Base-by-base conservation (phyloP, 2,113 vertebrate genomes). In the Megaceryle torquata region DNA sequence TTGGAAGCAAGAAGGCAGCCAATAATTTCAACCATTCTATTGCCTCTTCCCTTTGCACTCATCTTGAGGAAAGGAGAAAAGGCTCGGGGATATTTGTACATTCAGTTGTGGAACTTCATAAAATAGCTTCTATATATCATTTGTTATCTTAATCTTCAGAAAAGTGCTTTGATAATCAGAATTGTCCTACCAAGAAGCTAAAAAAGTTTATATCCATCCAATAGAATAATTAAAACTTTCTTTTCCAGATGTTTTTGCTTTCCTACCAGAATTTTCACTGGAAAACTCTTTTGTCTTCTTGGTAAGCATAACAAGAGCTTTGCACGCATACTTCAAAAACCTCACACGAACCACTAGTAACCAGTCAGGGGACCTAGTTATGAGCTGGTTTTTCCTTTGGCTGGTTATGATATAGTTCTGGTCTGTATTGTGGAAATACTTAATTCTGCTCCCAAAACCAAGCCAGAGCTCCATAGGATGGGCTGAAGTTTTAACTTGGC, bases 301-400 rank as follows among this genome's bases (percentile, higher is more conserved):
- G 1, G 28, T 72, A 65, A 84, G 31, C 26, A 37, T 82, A 94
- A 82, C 68, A 72, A 87, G 82, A 93, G 17, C 67, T 91, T 89
- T 79, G 70, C 46, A 72, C 6, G 6, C 22, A 46, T 31, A 6
- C 37, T 24, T 70, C 70, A 71, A 19, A 95, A 96, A 64, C 83
- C 65, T 95, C 83, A 26, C 77, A 61, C 20, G 4, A 93, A 92
- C 88, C 70, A 89, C 80, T 76, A 39, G 77, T 88, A 90, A 92
- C 93, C 65, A 95, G 86, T 94, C 90, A 86, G 65, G 69, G 80
- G 44, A 79, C 76, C 77, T 93, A 72, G 64, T 97, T 78, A 57
- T 95, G 95, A 94, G 88, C 77, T 93, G 89, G 41, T 93, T 97
- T 97, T 96, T 96, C 96, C 96, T 93, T 97, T 97, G 96, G 94